Conservation (phyloP, 2,888 invertebrate genomes). For the Ormyrus nitidulus region DNA sequence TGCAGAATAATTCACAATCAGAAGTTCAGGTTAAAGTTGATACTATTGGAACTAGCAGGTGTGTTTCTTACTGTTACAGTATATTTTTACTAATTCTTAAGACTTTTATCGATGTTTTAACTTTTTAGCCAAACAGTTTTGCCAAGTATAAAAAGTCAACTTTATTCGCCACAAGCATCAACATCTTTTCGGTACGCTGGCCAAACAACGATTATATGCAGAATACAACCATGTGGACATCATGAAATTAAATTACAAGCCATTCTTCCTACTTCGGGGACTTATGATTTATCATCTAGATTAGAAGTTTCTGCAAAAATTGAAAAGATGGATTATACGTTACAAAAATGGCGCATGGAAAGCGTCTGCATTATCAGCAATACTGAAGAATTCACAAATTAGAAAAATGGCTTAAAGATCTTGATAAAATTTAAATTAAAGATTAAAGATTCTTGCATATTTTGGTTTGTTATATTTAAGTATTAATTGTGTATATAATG, state of each 20-base stretch:
- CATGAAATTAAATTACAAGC: slow-evolving; percentile 80
- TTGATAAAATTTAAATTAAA: background rate
- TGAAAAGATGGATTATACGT: slow-evolving; percentile 66
- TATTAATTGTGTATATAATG: slow-evolving; percentile 33
- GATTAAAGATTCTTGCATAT: slow-evolving; percentile 1
- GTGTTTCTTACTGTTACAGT: slow-evolving; percentile 47
- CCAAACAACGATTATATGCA: slow-evolving; percentile 74
- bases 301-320: slow-evolving; percentile 76
- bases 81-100: slow-evolving; percentile 5
- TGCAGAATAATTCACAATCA: slow-evolving; percentile 82
- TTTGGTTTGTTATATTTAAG: slow-evolving; percentile 31
- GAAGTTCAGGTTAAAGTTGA: slow-evolving; percentile 80
- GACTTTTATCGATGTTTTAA: slow-evolving; percentile 23
- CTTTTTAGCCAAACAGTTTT: slow-evolving; percentile 70
- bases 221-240: slow-evolving; percentile 77
- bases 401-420: background rate
- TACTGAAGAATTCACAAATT: slow-evolving; percentile 20
- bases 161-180: slow-evolving; percentile 74
- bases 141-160: slow-evolving; percentile 70
- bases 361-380: slow-evolving; percentile 69
- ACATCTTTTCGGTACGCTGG: slow-evolving; percentile 74
- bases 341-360: slow-evolving; percentile 72
- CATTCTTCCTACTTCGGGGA: slow-evolving; percentile 81
- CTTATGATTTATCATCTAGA: slow-evolving; percentile 82
- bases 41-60: slow-evolving; percentile 80